phyloP scores from a whole-genome alignment of 2,888 invertebrate genomes.

The Steromphala cineraria region DNA sequence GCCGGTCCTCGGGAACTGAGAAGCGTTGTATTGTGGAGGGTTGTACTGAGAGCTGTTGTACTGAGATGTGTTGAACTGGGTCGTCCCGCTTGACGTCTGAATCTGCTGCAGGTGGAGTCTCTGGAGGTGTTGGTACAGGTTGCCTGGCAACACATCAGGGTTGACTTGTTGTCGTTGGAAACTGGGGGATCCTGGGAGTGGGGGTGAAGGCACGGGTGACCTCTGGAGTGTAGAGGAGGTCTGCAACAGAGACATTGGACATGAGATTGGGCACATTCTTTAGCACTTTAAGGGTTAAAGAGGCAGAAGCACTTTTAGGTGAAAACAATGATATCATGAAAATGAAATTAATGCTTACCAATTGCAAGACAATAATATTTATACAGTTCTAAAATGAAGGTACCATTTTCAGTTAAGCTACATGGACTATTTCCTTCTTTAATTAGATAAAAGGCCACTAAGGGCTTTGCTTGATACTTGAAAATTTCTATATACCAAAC shows the following conservation, averaged over 20 bases:
- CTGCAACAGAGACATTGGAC: background rate
- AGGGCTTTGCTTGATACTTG: too few relatives aligned
- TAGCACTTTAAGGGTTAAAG: too few relatives aligned
- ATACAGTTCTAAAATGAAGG: too few relatives aligned
- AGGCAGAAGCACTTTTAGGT: too few relatives aligned
- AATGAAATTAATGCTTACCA: too few relatives aligned
- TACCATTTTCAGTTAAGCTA: too few relatives aligned
- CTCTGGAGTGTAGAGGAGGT: slow-evolving; percentile 37
- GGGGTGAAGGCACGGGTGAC: slow-evolving; percentile 64
- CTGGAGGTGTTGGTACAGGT: slow-evolving; percentile 76
- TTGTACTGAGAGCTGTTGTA: background rate
- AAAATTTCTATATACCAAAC: too few relatives aligned
- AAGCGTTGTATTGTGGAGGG: slow-evolving; percentile 11
- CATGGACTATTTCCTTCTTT: too few relatives aligned
- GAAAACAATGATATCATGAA: too few relatives aligned
- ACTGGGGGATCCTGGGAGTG: slow-evolving; percentile 57
- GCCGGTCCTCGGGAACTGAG: background rate
- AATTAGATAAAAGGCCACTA: too few relatives aligned
- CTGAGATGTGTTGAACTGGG: background rate
- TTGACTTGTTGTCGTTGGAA: slow-evolving; percentile 50
- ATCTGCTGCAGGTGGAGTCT: slow-evolving; percentile 73
- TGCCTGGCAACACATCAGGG: slow-evolving; percentile 64
- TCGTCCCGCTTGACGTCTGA: slow-evolving; percentile 25
- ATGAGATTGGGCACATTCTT: too few relatives aligned
- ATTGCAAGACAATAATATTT: too few relatives aligned